Conservation (phyloP, 1,140 invertebrate species). For the Brachystomella parvula region DNA sequence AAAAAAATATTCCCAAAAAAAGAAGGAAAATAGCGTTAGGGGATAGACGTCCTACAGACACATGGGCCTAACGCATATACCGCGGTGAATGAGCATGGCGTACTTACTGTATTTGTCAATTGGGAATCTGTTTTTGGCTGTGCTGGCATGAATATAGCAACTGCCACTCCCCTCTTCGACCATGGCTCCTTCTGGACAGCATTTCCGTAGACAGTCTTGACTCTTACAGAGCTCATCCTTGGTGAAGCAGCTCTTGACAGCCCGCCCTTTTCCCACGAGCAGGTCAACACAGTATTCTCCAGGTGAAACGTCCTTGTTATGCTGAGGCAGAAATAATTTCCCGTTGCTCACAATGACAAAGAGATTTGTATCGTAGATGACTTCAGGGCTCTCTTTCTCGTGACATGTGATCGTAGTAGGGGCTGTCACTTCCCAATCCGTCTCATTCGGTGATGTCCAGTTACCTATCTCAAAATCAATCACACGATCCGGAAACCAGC, state of each 20-base stretch:
- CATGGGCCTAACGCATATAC: no score
- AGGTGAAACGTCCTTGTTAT: slow-evolving; percentile 15
- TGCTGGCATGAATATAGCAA: slow-evolving; percentile 13
- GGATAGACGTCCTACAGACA: no score
- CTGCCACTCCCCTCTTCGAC: slow-evolving; percentile 20
- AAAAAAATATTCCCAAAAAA: no score
- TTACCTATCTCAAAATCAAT: slow-evolving; percentile 12
- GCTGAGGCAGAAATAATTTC: slow-evolving; percentile 21
- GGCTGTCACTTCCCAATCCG: slow-evolving; percentile 24
- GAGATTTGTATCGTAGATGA: slow-evolving; percentile 23
- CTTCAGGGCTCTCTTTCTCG: slow-evolving; percentile 19
- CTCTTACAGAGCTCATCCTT: slow-evolving; percentile 23
- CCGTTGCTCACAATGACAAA: slow-evolving; percentile 31
- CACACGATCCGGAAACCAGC: slow-evolving; percentile 28
- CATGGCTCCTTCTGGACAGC: slow-evolving; percentile 29
- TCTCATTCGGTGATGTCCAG: slow-evolving; percentile 15
- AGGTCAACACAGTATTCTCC: slow-evolving; percentile 34
- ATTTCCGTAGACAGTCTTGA: slow-evolving; percentile 29
- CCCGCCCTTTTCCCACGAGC: slow-evolving; percentile 30
- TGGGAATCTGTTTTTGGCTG: neutral
- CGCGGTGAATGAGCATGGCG: no score
- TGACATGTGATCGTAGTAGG: slow-evolving; percentile 19
- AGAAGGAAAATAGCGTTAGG: no score
- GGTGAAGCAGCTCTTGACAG: slow-evolving; percentile 28
- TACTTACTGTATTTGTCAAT: slow-evolving; percentile 21